A percentile compares a stretch with the other conserved stretches of the same genome.
phyloP scores from a whole-genome alignment of 2,797 vertebrate species.

The Pseudotriccus pelzelni region DNA sequence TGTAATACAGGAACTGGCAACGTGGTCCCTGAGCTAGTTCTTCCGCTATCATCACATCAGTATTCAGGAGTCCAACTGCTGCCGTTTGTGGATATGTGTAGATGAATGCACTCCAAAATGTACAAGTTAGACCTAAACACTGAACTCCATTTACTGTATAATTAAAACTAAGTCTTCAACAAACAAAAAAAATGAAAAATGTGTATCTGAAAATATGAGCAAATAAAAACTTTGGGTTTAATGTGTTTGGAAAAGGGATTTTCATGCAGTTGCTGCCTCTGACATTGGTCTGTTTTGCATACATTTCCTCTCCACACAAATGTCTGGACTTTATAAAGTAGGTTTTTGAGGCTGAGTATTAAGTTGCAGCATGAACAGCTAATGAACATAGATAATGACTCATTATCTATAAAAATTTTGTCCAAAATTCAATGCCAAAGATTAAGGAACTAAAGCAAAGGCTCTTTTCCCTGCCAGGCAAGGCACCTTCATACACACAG shows the following conservation, averaged over 20 bases:
- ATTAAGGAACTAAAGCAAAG: not conserved
- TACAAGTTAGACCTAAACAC: conserved; percentile 39
- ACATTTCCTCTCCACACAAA: not conserved
- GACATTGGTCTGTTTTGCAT: not conserved
- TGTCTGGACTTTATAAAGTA: not conserved
- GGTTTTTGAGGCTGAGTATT: not conserved
- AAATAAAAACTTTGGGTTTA: conserved; percentile 13
- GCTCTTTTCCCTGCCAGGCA: not conserved
- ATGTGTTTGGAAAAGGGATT: conserved; percentile 17
- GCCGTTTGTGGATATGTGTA: conserved; percentile 55
- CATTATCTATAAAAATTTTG: not conserved
- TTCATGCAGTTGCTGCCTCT: not conserved
- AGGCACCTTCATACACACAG: not conserved
- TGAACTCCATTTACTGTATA: conserved; percentile 50
- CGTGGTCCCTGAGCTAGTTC: not conserved
- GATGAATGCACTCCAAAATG: conserved; percentile 49
- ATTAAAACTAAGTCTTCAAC: conserved; percentile 59
- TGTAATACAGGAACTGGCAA: not conserved
- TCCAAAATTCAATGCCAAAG: not conserved
- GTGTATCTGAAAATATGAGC: conserved; percentile 36
- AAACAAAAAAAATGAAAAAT: conserved; percentile 62
- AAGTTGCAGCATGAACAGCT: not conserved
- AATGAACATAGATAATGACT: not conserved
- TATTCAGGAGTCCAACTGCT: conserved; percentile 32
- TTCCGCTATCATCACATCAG: conserved; percentile 45